phyloP scores from a whole-genome alignment of 1,140 invertebrate genomes.

The Diorhabda carinulata region DNA sequence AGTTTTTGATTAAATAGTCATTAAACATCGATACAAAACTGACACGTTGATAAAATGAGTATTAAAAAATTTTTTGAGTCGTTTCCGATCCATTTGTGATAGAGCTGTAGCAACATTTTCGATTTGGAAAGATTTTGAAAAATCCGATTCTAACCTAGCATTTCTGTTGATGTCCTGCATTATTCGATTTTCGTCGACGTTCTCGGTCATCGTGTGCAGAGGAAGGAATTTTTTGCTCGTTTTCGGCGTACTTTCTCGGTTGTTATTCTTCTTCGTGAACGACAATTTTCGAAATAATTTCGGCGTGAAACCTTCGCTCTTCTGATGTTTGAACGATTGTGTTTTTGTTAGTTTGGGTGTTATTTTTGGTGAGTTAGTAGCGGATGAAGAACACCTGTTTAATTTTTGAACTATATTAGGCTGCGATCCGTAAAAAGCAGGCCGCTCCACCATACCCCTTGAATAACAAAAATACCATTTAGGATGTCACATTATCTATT shows the following conservation, averaged over 20 bases:
- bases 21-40: no score
- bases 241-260: constrained; percentile 30
- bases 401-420: constrained; percentile 47
- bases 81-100: background rate
- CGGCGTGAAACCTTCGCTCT: constrained; percentile 42
- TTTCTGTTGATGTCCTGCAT: constrained; percentile 29
- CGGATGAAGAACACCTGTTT: constrained; percentile 37
- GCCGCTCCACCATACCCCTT: constrained; percentile 37
- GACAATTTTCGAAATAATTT: constrained; percentile 44
- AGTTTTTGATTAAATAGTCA: no score
- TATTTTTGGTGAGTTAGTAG: constrained; percentile 44
- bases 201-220: constrained; percentile 22
- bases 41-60: no score
- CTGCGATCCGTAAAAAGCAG: constrained; percentile 47
- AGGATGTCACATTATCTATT: background rate
- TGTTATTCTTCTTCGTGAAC: constrained; percentile 35
- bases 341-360: constrained; percentile 47
- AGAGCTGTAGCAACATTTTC: background rate
- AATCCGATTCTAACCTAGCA: constrained; percentile 7
- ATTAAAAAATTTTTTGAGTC: no score
- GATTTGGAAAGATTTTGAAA: background rate
- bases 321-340: constrained; percentile 46
- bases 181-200: constrained; percentile 29
- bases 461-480: constrained; percentile 27
- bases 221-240: constrained; percentile 31